phyloP scores from a whole-genome alignment of 1,140 invertebrate genomes.

The Drosophila bocki region DNA sequence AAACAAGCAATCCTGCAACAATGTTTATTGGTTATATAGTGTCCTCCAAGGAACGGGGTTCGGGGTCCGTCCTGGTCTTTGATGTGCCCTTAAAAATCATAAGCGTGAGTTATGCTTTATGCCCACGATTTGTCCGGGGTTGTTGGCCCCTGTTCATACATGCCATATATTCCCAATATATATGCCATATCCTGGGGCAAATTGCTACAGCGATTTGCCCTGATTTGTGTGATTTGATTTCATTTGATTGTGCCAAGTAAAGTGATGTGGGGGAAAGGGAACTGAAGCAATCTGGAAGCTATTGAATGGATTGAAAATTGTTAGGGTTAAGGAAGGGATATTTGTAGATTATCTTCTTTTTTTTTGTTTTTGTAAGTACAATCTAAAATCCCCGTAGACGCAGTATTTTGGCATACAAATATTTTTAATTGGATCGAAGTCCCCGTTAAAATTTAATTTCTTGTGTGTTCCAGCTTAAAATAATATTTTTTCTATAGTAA shows the following conservation, averaged over 20 bases:
- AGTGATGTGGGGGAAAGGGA: slow-evolving; percentile 25
- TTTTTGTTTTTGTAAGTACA: no score
- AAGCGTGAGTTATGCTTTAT: slow-evolving; percentile 78
- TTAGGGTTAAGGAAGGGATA: background rate
- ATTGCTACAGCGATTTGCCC: slow-evolving; percentile 71
- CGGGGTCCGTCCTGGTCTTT: slow-evolving; percentile 35
- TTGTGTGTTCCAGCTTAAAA: no score
- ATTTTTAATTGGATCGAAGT: no score
- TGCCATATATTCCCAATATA: background rate
- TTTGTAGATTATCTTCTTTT: no score
- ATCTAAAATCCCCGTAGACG: no score
- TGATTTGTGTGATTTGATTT: slow-evolving; percentile 79
- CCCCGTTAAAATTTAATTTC: no score
- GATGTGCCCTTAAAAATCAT: slow-evolving; percentile 82
- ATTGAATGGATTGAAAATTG: background rate
- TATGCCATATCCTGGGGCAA: slow-evolving; percentile 36
- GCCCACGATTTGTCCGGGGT: slow-evolving; percentile 37
- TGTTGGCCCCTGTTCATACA: slow-evolving; percentile 34
- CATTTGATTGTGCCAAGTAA: slow-evolving; percentile 61
- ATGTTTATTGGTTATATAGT: slow-evolving; percentile 83
- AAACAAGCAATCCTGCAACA: slow-evolving; percentile 82
- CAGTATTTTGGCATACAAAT: no score
- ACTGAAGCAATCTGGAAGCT: background rate
- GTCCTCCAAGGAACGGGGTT: slow-evolving; percentile 62
- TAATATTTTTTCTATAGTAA: no score